These are phyloP conservation scores for Drosophila testacea DNA, from an alignment of 2,888 invertebrate genomes.

Conservation along the genomic window DNA sequence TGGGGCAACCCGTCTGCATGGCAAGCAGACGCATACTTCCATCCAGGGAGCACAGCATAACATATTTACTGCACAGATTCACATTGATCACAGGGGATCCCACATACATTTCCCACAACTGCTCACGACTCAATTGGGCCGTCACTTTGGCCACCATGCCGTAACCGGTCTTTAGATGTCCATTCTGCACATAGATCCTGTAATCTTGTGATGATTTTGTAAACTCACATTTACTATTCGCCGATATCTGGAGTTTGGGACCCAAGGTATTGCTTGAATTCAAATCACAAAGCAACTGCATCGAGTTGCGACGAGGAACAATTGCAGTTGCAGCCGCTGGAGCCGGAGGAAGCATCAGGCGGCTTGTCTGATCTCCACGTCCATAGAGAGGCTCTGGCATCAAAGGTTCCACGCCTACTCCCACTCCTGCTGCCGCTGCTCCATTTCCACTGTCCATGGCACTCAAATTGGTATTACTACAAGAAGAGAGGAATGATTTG, in stretches of 20 bases:
- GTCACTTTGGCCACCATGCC: slow-evolving; percentile 87
- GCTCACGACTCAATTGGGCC: slow-evolving; percentile 86
- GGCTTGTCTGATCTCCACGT: slow-evolving; percentile 17
- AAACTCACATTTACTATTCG: slow-evolving; percentile 77
- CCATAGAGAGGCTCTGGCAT: slow-evolving; percentile 28
- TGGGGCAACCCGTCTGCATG: slow-evolving; percentile 80
- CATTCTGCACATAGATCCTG: slow-evolving; percentile 86
- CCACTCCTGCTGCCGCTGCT: neutral
- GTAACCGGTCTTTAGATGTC: slow-evolving; percentile 87
- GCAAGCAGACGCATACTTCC: slow-evolving; percentile 82
- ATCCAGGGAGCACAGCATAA: slow-evolving; percentile 84
- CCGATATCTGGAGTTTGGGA: slow-evolving; percentile 72
- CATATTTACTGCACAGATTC: slow-evolving; percentile 83
- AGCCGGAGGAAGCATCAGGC: slow-evolving; percentile 41
- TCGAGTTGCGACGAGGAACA: slow-evolving; percentile 24
- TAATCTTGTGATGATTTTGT: slow-evolving; percentile 85
- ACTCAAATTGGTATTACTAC: neutral
- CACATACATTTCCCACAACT: slow-evolving; percentile 90
- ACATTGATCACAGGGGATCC: slow-evolving; percentile 84
- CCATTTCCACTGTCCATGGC: neutral
- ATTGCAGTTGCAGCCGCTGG: slow-evolving; percentile 13
- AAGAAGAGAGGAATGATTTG: neutral
- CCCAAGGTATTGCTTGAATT: slow-evolving; percentile 42
- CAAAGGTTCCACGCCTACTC: slow-evolving; percentile 12
- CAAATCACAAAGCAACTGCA: slow-evolving; percentile 40